Evolutionary conservation across 2,888 invertebrate species (phyloP).

Genomic region (Polydrusus cervinus): DNA sequence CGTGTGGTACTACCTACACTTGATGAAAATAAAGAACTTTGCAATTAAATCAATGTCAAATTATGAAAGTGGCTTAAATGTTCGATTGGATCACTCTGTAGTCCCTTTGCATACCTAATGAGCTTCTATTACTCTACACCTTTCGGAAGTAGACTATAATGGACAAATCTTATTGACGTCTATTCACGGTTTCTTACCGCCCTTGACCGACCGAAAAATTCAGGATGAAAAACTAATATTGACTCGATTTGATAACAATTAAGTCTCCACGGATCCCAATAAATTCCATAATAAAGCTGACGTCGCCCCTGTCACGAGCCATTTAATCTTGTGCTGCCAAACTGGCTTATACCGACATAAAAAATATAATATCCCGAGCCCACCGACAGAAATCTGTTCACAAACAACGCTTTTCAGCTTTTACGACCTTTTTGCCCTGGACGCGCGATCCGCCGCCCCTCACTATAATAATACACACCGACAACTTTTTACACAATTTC

Average conservation of each 20-base stretch:
- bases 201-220: no score
- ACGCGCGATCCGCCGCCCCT: slow-evolving; percentile 26
- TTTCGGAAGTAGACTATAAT: no score
- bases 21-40: no score
- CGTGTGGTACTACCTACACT: no score
- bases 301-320: slow-evolving; percentile 40
- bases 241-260: slow-evolving; percentile 9
- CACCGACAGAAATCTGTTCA: slow-evolving; percentile 47
- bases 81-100: no score
- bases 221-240: background rate
- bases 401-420: slow-evolving; percentile 49
- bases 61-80: no score
- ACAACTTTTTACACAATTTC: slow-evolving; percentile 52
- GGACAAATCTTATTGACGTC: no score
- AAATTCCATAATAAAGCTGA: slow-evolving; percentile 40
- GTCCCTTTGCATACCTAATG: no score
- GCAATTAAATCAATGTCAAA: no score
- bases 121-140: no score
- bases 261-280: slow-evolving; percentile 6
- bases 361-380: slow-evolving; percentile 41
- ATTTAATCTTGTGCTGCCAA: slow-evolving; percentile 46
- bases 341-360: slow-evolving; percentile 42
- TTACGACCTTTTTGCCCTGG: slow-evolving; percentile 41
- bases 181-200: no score
- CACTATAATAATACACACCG: slow-evolving; percentile 27